Percentiles rank a stretch among this genome's conserved stretches.
phyloP scores from a whole-genome alignment of 2,888 invertebrate species.

The Lepetodrilus schrolli region DNA sequence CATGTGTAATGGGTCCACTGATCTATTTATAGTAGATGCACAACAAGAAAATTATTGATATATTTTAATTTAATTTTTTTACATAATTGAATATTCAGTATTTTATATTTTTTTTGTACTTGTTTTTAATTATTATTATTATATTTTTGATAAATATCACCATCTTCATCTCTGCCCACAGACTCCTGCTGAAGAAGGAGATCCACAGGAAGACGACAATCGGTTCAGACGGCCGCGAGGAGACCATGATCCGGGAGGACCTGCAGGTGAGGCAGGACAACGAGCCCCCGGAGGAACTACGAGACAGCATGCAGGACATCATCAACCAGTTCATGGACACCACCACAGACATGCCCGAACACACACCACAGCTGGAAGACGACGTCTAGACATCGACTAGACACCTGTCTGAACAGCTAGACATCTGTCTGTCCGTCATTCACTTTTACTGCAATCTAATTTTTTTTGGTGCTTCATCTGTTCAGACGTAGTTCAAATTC shows the following conservation, averaged over 20 bases:
- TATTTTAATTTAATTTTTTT: too few species aligned
- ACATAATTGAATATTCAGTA: too few species aligned
- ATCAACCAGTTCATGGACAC: conserved; percentile 73
- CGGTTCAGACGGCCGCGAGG: conserved; percentile 68
- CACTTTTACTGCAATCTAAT: conserved; percentile 7
- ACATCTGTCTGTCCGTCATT: background rate
- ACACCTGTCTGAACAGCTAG: background rate
- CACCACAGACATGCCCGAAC: conserved; percentile 54
- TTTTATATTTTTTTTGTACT: too few species aligned
- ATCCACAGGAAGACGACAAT: conserved; percentile 71
- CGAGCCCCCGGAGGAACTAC: conserved; percentile 77
- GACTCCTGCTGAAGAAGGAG: conserved; percentile 73
- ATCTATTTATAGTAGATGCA: too few species aligned
- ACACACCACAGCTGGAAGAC: conserved; percentile 44
- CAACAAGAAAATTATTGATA: too few species aligned
- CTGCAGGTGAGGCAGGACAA: conserved; percentile 83
- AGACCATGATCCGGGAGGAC: conserved; percentile 77
- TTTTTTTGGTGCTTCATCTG: conserved; percentile 3
- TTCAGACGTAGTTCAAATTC: background rate
- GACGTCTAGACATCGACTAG: conserved; percentile 46
- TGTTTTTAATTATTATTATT: too few species aligned
- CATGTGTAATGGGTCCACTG: too few species aligned
- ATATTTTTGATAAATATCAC: background rate
- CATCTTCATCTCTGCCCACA: conserved; percentile 35
- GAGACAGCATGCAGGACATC: conserved; percentile 72